Evolutionary conservation across 2,797 vertebrate species (phyloP).

Genomic region (Dicrostonyx torquatus): DNA sequence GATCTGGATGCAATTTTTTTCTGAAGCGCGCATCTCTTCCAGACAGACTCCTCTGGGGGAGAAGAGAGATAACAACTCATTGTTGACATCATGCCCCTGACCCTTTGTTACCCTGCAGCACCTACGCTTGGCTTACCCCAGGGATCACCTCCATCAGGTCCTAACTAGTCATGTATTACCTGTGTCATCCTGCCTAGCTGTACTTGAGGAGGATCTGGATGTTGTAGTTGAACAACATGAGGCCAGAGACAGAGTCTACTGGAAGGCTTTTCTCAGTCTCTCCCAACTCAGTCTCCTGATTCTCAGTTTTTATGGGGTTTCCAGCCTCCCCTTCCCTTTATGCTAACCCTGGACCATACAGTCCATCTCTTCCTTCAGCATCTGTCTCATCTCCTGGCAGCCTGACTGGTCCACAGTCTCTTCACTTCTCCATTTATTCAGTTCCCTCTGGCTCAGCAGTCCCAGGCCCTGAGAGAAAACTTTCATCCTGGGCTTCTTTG

Average conservation of each 20-base stretch:
- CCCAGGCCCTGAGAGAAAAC: accelerated
- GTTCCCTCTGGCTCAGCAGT: background rate
- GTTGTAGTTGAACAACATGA: background rate
- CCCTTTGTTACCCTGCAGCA: background rate
- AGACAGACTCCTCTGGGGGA: background rate
- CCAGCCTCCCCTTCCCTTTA: accelerated
- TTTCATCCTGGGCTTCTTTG: background rate
- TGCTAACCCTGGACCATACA: background rate
- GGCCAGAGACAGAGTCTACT: background rate
- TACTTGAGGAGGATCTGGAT: accelerated
- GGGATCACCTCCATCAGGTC: background rate
- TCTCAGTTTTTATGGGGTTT: background rate
- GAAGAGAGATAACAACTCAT: too few species aligned
- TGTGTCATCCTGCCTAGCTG: background rate
- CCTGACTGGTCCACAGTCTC: accelerated
- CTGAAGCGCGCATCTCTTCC: background rate
- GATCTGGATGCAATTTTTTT: background rate
- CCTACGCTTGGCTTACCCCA: background rate
- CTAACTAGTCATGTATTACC: background rate
- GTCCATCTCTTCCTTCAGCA: accelerated
- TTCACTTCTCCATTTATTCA: accelerated
- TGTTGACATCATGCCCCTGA: background rate
- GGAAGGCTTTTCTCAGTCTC: background rate
- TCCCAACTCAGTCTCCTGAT: background rate
- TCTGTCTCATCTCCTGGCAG: accelerated